These are phyloP conservation scores for Pangasianodon gigas DNA, from an alignment of 2,113 vertebrate genomes.

Conservation along the genomic window DNA sequence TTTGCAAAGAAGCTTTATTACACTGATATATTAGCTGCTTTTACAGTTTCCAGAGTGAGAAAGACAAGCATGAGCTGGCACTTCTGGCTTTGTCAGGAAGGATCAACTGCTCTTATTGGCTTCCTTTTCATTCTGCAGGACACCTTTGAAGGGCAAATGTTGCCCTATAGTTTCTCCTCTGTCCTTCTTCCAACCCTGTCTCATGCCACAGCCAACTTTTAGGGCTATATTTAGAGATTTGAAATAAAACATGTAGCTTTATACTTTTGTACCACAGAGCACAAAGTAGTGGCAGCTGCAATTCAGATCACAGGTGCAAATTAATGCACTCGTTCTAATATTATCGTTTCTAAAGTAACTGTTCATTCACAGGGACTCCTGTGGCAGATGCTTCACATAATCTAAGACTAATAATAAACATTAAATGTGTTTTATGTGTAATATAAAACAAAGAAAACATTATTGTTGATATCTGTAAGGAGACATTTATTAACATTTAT, in stretches of 20 bases:
- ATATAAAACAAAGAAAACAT: background rate
- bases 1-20: background rate
- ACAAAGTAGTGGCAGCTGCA: background rate
- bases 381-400: background rate
- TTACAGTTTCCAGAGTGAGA: conserved; percentile 12
- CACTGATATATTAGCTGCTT: background rate
- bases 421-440: background rate
- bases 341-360: background rate
- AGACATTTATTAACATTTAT: no score
- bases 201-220: background rate
- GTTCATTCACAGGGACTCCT: background rate
- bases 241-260: background rate
- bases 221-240: background rate
- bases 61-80: background rate
- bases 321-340: background rate
- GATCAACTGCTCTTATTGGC: background rate
- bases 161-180: background rate
- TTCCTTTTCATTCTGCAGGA: background rate
- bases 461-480: background rate
- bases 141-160: conserved; percentile 10
- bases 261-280: background rate
- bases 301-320: background rate
- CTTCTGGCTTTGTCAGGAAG: background rate
- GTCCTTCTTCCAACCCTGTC: background rate
- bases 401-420: background rate